Evolutionary conservation across 2,888 invertebrate species (phyloP), one percentile per base, ranked within the genome.

Genomic region (Ophioninae sp.): DNA sequence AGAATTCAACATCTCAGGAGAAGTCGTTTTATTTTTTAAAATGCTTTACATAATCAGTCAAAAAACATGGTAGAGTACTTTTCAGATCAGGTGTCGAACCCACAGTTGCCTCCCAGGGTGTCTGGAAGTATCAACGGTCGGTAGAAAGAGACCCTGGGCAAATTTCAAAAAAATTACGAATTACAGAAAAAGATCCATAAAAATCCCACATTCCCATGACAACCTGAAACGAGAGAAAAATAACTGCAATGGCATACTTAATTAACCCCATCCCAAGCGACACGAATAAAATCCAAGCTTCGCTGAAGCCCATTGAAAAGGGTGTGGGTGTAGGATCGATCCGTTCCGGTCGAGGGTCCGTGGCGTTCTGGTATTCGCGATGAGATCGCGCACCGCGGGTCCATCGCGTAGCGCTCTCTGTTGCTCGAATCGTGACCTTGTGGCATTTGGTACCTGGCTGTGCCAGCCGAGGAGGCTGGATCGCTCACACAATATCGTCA

Each of bases 391-490:
- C 59, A 65, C 41, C 22, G 71, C 51, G 71, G 80, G 77, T 81
- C 77, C 80, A 85, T 86, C 83, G 68, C 69, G 76, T 69, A 83
- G 86, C 87, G 86, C 85, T 83, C 85, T 84, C 86, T 86, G 84
- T 73, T 84, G 87, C 87, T 85, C 87, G 86, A 89, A 87, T 90
- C 88, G 89, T 91, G 92, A 92, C 92, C 92, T 92, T 92, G 92
- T 91, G 91, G 92, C 92, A 91, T 92, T 92, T 91, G 91, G 92
- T 92, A 92, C 92, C 92, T 92, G 91, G 89, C 88, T 87, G 92
- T 92, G 90, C 91, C 91, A 91, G 91, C 86, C 91, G 87, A 87
- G 44, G 88, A 87, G 86, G 51, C 51, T 51, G 87, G 74, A 61
- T 59, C 87, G 79, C 85, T 56, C 87, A 87, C 82, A 86, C 76